Evolutionary conservation across 1,140 invertebrate species (phyloP).

Genomic region (Hyposmocoma kahamanoa): DNA sequence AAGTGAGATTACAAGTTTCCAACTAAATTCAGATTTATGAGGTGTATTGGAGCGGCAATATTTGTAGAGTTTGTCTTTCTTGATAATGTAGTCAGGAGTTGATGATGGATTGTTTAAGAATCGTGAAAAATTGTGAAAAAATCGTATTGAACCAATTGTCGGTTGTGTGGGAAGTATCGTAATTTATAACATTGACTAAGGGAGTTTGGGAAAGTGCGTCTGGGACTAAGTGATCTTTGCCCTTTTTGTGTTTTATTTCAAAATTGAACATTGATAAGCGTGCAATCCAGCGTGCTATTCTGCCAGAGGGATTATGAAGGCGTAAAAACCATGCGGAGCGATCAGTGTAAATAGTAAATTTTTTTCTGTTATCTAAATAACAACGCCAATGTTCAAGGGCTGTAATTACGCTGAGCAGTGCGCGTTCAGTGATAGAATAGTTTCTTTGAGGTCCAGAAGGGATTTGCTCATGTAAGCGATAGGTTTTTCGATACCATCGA

Average conservation of each 20-base stretch:
- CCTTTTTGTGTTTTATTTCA: too few species aligned
- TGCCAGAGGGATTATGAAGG: too few species aligned
- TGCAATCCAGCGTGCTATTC: too few species aligned
- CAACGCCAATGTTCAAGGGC: background rate
- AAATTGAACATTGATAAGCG: too few species aligned
- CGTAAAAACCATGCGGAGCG: too few species aligned
- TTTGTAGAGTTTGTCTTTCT: background rate
- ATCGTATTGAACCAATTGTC: background rate
- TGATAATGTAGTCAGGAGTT: background rate
- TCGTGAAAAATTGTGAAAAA: background rate
- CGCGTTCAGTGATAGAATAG: background rate
- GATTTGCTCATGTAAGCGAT: background rate
- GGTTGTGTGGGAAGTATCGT: too few species aligned
- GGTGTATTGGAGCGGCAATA: background rate
- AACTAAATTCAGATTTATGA: background rate
- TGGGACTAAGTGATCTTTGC: too few species aligned
- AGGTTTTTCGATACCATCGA: background rate
- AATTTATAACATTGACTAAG: too few species aligned
- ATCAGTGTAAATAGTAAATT: too few species aligned
- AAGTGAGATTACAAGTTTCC: background rate
- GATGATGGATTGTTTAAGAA: background rate
- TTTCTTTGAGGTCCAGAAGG: background rate
- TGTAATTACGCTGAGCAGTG: background rate
- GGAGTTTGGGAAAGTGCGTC: too few species aligned
- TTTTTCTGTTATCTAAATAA: background rate